Evolutionary conservation across 2,113 vertebrate species (phyloP).

Genomic region (Sinocyclocheilus anophthalmus): DNA sequence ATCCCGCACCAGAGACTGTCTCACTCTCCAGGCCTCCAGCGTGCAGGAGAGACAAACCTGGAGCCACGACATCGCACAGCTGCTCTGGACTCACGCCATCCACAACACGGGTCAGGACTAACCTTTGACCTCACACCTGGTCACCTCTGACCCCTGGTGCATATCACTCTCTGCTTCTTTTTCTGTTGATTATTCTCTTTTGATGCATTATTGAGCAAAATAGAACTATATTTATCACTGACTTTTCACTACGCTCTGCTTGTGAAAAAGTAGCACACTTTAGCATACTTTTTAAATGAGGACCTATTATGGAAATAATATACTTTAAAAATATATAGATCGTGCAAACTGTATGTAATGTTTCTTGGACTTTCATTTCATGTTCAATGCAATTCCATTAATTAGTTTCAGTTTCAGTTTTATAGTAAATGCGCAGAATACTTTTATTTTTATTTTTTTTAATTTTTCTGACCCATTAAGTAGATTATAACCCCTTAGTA

Average conservation of each 20-base stretch:
- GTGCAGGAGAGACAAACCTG: constrained; percentile 76
- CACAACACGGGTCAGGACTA: too few species aligned
- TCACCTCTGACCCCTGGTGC: background rate
- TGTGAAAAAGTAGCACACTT: background rate
- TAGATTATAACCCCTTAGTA: background rate
- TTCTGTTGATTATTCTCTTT: background rate
- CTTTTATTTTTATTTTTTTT: too few species aligned
- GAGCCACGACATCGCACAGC: constrained; percentile 85
- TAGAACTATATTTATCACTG: background rate
- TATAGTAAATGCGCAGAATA: too few species aligned
- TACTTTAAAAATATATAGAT: background rate
- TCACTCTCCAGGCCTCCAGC: constrained; percentile 81
- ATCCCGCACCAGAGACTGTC: constrained; percentile 78
- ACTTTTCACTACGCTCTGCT: background rate
- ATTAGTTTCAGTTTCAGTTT: too few species aligned
- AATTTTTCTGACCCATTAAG: background rate
- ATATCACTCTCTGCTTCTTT: background rate
- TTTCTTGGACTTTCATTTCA: background rate
- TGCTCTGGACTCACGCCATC: constrained; percentile 83
- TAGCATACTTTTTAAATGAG: background rate
- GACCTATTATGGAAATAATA: background rate
- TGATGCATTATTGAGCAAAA: too few species aligned
- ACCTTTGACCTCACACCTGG: background rate
- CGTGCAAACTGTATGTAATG: background rate
- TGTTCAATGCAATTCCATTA: too few species aligned